Base-by-base conservation (phyloP, 1,140 invertebrate species). In the Telenomus remus region DNA sequence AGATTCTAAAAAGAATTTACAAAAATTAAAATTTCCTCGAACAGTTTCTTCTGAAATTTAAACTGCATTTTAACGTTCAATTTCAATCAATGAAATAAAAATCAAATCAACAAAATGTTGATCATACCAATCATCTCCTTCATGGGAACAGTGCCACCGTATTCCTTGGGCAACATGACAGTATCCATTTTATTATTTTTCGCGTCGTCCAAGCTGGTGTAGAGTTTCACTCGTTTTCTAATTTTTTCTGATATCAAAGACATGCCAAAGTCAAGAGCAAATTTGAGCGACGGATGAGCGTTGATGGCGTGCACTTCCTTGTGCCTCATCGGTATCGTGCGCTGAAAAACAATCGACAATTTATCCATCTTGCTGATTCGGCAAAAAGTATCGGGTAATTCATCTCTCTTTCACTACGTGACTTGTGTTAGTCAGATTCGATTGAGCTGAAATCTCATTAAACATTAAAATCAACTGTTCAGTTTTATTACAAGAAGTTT, bases 301-400 rank as follows among this genome's bases (percentile, higher is more conserved):
- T 95, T 94, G 16, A 95, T 91, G 5, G 91, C 93, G 80, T 95
- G 92, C 4, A 95, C 92, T 81, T 94, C 92, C 83, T 96, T 96
- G 85, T 96, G 95, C 71, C 95, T 89, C 90, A 96, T 92, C 19
- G 95, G 95, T 43, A 96, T 86, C 0, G 94, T 95, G 85, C 92
- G 91, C 94, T 95, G 84, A 90, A 89, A 63, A 44, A 59, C 47
- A 54, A 15, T 12, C 16, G 27, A 50, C 19, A 11, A 9, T 39
- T 39, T 10, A 11, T 1, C 2, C 10, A 49, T n/a, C 33, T 34
- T 11, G 33, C 33, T 33, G 11, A 49, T 15, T 11, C 49, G 7
- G 3, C n/a, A 39, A 39, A 39, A 39, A 39, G 5, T 10, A 35
- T 35, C 34, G n/a, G n/a, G n/a, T n/a, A n/a, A n/a, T n/a, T n/a